These are phyloP conservation scores for Vanessa cardui DNA, from an alignment of 2,888 invertebrate genomes.

Conservation along the genomic window DNA sequence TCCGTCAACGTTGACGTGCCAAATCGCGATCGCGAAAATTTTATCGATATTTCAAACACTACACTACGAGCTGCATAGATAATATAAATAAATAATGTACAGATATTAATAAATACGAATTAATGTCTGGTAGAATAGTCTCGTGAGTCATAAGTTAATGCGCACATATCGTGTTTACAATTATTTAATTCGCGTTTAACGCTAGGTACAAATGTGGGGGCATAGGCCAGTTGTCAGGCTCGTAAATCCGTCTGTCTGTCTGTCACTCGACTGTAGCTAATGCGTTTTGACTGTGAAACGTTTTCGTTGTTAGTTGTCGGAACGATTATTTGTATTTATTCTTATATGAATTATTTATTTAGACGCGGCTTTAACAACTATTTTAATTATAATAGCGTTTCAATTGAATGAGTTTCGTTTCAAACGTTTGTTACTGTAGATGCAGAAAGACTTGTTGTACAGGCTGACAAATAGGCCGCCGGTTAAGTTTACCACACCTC, in stretches of 20 bases:
- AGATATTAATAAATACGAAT: constrained; percentile 42
- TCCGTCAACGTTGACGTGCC: constrained; percentile 74
- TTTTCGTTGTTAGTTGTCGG: constrained; percentile 28
- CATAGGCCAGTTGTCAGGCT: constrained; percentile 44
- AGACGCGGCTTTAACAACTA: not conserved
- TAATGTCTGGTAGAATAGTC: constrained; percentile 38
- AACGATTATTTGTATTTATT: constrained; percentile 22
- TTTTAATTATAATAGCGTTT: not conserved
- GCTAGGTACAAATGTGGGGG: constrained; percentile 41
- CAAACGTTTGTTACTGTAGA: not conserved
- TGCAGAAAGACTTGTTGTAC: too few species aligned
- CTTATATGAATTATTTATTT: constrained; percentile 5
- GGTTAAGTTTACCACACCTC: too few species aligned
- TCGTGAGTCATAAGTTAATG: constrained; percentile 37
- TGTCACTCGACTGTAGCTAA: constrained; percentile 44
- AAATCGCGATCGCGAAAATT: constrained; percentile 49
- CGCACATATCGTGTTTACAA: constrained; percentile 36
- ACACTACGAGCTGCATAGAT: constrained; percentile 32
- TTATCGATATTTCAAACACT: constrained; percentile 31
- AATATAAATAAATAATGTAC: constrained; percentile 25
- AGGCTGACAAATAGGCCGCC: too few species aligned
- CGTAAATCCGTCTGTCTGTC: constrained; percentile 62
- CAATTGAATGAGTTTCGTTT: not conserved
- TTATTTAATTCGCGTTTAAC: constrained; percentile 37
- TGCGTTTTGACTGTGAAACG: constrained; percentile 35